A percentile compares a stretch with the other conserved stretches of the same genome.
These are phyloP conservation scores for Hemaris fuciformis DNA, from an alignment of 2,888 invertebrate species.

Conservation along the genomic window DNA sequence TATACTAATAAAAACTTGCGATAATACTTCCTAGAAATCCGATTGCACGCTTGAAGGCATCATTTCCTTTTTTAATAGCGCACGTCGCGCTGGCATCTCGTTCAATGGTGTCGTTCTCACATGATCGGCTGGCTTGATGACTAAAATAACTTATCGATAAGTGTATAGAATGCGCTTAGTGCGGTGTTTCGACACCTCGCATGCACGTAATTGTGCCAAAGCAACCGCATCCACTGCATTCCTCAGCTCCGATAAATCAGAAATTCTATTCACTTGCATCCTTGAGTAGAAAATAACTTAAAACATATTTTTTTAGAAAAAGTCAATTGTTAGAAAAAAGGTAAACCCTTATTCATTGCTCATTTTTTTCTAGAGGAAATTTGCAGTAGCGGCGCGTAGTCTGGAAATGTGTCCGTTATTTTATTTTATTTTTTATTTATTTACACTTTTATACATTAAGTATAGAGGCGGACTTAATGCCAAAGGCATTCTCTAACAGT, in stretches of 20 bases:
- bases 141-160: constrained; percentile 53
- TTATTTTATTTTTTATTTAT: no score
- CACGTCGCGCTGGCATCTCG: constrained; percentile 41
- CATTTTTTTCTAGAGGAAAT: no score
- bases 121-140: constrained; percentile 39
- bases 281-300: constrained; percentile 20
- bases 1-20: constrained; percentile 35
- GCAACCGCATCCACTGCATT: constrained; percentile 70
- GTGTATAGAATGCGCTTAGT: constrained; percentile 58
- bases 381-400: no score
- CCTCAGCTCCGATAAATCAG: constrained; percentile 54
- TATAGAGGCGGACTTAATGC: no score
- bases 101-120: constrained; percentile 31
- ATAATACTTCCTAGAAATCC: constrained; percentile 41
- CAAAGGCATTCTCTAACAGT: no score
- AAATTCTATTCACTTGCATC: constrained; percentile 25
- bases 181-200: constrained; percentile 62
- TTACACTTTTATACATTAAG: no score
- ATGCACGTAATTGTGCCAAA: constrained; percentile 65
- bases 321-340: no score
- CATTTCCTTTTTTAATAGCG: constrained; percentile 52
- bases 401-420: no score
- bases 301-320: not conserved
- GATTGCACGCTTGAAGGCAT: constrained; percentile 39
- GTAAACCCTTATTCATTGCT: no score